Evolutionary conservation across 2,113 vertebrate genomes (phyloP), one percentile per base, ranked within the genome.

Genomic region (Columbina picui): DNA sequence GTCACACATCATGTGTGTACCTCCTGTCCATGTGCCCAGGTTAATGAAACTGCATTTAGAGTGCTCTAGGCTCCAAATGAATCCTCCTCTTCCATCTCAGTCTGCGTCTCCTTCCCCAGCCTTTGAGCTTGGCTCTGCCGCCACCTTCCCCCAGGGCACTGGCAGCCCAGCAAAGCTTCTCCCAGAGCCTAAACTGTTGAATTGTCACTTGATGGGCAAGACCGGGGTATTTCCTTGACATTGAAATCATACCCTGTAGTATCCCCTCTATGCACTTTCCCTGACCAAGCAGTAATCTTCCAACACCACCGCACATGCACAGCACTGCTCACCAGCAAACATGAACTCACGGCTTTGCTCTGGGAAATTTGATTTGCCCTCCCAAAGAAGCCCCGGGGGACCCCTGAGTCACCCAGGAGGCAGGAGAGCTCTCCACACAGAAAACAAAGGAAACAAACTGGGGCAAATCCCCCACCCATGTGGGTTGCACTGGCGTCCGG

Each of bases 221-320:
- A 69, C 15, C 45, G 15, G 30, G 39, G 17, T 36, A 55, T 78
- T 76, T 56, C 25, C 87, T 12, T 52, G 80, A 64, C 4, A 16
- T 2, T 56, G 60, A 32, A 76, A 43, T 10, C 27, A 38, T 2
- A 26, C 5, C 59, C 63, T 20, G 3, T 6, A 59, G 36, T 4
- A n/a, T 16, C 47, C 29, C 32, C 43, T 50, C 41, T 1, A 0
- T 0, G 3, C 16, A 0, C 18, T 5, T 22, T 13, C 45, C 57
- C 26, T 11, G 5, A 15, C 26, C 50, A 34, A 39, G 36, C 12
- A 34, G 50, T 0, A 2, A 27, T 18, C 52, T 10, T 9, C 5
- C 63, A 77, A 91, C 56, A 61, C n/a, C 68, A 25, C 43, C 45
- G 19, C n/a, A 3, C 3, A 1, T 7, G 30, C 2, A 3, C 9